A percentile compares a stretch with the other conserved stretches of the same genome.
phyloP scores from a whole-genome alignment of 2,113 vertebrate genomes.

The Microcebus griseorufus region DNA sequence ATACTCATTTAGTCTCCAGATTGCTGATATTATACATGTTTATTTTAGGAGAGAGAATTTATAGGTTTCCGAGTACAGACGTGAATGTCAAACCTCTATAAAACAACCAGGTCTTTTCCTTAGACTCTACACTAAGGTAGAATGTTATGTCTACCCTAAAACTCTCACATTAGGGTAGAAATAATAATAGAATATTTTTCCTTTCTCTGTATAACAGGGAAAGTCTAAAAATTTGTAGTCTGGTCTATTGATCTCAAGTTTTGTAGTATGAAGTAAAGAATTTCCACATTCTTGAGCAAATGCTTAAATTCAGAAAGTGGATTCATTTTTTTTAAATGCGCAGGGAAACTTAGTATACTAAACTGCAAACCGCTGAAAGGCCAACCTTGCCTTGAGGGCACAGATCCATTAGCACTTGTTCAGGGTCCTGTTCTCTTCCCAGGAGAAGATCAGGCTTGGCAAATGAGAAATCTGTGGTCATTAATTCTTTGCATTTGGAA shows the following conservation, averaged over 20 bases:
- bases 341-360: not conserved
- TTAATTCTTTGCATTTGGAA: slow-evolving; percentile 69
- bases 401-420: slow-evolving; percentile 51
- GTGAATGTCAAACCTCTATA: not conserved
- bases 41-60: not conserved
- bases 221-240: slow-evolving; percentile 1
- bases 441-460: slow-evolving; percentile 27
- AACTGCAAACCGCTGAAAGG: slow-evolving; percentile 46
- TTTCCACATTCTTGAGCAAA: slow-evolving; percentile 55
- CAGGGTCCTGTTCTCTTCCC: slow-evolving; percentile 43
- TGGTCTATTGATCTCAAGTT: slow-evolving; percentile 27
- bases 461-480: slow-evolving; percentile 53
- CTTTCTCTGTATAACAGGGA: not conserved
- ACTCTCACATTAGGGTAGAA: not conserved
- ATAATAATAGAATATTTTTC: not conserved
- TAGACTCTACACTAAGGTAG: too few relatives aligned
- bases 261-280: slow-evolving; percentile 39
- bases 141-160: not conserved
- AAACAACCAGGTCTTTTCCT: not conserved
- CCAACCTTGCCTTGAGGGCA: slow-evolving; percentile 63
- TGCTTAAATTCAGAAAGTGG: not conserved
- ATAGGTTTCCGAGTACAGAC: not conserved
- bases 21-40: not conserved
- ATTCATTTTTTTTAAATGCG: slow-evolving; percentile 64
- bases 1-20: not conserved